Conservation (phyloP, 2,113 vertebrate species). For the Argyrosomus japonicus region DNA sequence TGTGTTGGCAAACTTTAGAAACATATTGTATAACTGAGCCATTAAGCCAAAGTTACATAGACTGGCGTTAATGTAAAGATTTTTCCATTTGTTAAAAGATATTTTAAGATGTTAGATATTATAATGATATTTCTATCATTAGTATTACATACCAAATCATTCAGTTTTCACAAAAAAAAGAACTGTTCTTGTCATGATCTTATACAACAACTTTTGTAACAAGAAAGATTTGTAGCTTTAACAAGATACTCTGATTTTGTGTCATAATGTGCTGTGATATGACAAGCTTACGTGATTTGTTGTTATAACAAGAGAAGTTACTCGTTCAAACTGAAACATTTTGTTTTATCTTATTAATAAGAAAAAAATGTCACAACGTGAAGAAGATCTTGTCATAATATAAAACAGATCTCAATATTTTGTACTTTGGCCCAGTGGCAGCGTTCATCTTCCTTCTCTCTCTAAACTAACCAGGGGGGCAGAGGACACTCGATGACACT, state of each 20-base stretch:
- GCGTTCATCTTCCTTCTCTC: neutral
- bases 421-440: neutral
- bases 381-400: neutral
- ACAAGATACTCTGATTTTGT: neutral
- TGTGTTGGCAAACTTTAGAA: no score
- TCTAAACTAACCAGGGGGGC: neutral
- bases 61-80: no score
- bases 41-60: no score
- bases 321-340: neutral
- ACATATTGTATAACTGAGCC: no score
- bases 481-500: neutral
- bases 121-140: neutral
- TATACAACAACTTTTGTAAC: neutral
- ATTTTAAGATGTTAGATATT: no score
- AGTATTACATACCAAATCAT: neutral
- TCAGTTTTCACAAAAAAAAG: neutral
- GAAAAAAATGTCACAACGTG: neutral
- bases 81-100: no score
- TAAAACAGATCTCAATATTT: no score
- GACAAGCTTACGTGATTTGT: neutral
- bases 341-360: neutral
- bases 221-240: neutral
- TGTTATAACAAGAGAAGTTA: no score
- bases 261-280: neutral
- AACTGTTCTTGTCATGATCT: neutral